A percentile compares a stretch with the other conserved stretches of the same genome.
Conservation (phyloP, 2,888 invertebrate genomes). For the Tetropium fuscum region DNA sequence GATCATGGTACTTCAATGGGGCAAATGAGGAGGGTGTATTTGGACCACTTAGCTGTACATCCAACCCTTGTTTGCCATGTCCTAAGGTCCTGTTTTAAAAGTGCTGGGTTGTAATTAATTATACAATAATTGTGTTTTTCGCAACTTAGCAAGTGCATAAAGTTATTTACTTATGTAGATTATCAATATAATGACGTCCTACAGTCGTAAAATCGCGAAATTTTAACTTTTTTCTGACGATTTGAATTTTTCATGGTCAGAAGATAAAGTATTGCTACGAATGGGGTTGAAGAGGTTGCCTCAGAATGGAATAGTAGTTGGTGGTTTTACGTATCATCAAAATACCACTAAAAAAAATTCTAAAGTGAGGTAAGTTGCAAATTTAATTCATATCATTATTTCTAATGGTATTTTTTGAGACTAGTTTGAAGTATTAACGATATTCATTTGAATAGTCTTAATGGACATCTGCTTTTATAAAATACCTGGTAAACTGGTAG, state of each 20-base stretch:
- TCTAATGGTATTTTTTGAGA: too few relatives aligned
- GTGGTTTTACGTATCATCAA: constrained; percentile 55
- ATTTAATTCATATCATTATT: too few relatives aligned
- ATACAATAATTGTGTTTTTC: background rate
- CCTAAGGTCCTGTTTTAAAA: too few relatives aligned
- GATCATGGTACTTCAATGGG: too few relatives aligned
- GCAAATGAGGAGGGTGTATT: too few relatives aligned
- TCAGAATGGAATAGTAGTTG: constrained; percentile 43
- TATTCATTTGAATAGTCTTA: too few relatives aligned
- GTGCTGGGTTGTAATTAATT: too few relatives aligned
- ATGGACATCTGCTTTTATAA: too few relatives aligned
- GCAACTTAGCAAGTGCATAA: background rate
- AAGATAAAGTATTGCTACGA: constrained; percentile 10
- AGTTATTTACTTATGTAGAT: background rate
- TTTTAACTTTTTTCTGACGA: constrained; percentile 10
- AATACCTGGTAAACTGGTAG: too few relatives aligned
- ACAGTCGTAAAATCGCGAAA: constrained; percentile 39
- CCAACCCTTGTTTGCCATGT: too few relatives aligned
- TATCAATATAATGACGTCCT: background rate
- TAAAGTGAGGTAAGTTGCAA: constrained; percentile 50
- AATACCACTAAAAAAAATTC: constrained; percentile 47
- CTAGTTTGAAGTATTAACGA: too few relatives aligned
- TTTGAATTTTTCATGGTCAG: constrained; percentile 16
- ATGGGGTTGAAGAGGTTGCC: constrained; percentile 14
- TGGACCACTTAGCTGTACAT: too few relatives aligned